A percentile compares a stretch with the other conserved stretches of the same genome.
These are phyloP conservation scores for Vesta saturnalis DNA, from an alignment of 2,888 invertebrate species.

Conservation along the genomic window DNA sequence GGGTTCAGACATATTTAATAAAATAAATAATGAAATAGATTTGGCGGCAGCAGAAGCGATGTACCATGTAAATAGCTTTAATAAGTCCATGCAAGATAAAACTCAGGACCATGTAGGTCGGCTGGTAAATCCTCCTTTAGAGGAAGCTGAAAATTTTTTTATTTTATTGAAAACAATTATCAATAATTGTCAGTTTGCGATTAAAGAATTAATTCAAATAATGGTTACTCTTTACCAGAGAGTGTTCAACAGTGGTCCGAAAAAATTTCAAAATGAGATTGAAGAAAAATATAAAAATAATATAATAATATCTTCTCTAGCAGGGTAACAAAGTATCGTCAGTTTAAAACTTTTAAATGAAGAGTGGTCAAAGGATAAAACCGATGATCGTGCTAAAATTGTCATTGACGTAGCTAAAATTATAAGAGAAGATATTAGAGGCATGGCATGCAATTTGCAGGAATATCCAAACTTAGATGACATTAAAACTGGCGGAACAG, in stretches of 20 bases:
- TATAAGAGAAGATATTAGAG: conserved; percentile 10
- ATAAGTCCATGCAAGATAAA: not conserved
- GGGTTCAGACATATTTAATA: not conserved
- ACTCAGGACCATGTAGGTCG: not conserved
- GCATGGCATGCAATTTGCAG: not conserved
- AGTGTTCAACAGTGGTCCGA: not conserved
- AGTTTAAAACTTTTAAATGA: conserved; percentile 2
- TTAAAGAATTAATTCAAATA: not conserved
- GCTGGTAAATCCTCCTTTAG: not conserved
- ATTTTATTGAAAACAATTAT: not conserved
- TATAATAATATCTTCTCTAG: not conserved
- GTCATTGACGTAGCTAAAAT: conserved; percentile 3
- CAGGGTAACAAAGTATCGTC: not conserved
- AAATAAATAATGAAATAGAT: not conserved
- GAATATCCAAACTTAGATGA: conserved; percentile 8
- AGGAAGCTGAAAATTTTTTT: not conserved
- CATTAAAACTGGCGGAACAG: not conserved
- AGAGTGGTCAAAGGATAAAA: conserved; percentile 6
- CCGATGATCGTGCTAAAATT: not conserved
- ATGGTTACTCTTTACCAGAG: not conserved
- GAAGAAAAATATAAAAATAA: not conserved
- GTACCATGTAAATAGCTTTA: not conserved
- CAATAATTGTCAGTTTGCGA: not conserved
- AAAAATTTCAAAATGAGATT: conserved; percentile 11
- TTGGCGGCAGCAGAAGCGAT: not conserved